Conservation (phyloP, 2,797 vertebrate genomes). For the Urosaurus nigricauda region DNA sequence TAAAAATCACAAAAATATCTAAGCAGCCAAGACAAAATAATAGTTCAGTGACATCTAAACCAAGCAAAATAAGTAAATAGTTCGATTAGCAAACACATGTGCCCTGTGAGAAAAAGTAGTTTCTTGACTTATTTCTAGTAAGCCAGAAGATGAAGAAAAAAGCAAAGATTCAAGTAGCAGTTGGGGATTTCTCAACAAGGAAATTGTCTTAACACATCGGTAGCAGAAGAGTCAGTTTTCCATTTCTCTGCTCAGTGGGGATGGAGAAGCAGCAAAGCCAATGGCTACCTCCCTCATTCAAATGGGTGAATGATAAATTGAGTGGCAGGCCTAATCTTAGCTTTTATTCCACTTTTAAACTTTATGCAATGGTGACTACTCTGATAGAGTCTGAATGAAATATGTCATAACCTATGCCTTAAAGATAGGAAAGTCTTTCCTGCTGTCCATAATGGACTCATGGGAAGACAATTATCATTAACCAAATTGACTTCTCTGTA, state of each 20-base stretch:
- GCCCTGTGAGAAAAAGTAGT: neutral
- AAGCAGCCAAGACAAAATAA: conserved; percentile 4
- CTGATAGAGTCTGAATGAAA: neutral
- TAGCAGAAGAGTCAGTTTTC: neutral
- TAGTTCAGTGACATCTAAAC: neutral
- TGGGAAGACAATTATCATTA: conserved; percentile 22
- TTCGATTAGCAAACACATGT: neutral
- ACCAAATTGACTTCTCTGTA: conserved; percentile 14
- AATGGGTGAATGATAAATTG: neutral
- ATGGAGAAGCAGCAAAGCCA: neutral
- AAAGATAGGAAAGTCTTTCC: conserved; percentile 18
- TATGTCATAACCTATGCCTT: conserved; percentile 4
- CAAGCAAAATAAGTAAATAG: neutral
- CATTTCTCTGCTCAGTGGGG: neutral
- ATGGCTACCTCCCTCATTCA: neutral
- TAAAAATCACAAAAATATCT: neutral
- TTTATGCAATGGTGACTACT: neutral
- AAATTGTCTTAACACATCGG: neutral
- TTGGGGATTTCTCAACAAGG: neutral
- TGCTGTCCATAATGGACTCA: conserved; percentile 13
- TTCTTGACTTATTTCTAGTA: neutral
- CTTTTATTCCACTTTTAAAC: neutral
- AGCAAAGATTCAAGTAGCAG: neutral
- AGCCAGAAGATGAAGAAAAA: neutral
- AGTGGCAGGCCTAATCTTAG: neutral